Percentiles rank a stretch among this genome's conserved stretches.
Conservation (phyloP, 2,888 invertebrate genomes). For the Apeira syringaria region DNA sequence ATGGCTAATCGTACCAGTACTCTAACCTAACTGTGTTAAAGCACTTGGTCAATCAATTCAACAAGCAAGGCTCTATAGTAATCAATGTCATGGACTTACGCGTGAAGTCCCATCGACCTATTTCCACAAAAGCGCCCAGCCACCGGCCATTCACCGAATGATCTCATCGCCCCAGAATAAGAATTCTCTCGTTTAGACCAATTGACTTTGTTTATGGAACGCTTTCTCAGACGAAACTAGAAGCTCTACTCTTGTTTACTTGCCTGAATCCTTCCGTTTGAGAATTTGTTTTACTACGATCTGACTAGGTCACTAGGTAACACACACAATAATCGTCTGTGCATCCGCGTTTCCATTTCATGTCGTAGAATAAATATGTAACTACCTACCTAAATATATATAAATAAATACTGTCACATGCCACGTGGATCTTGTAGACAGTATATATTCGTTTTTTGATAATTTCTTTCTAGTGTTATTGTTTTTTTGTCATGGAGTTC, state of each 20-base stretch:
- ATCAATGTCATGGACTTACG: conserved; percentile 64
- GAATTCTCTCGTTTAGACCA: conserved; percentile 72
- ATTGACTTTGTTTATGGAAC: conserved; percentile 75
- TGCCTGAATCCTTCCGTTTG: conserved; percentile 46
- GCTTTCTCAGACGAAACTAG: conserved; percentile 68
- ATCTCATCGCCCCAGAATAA: conserved; percentile 78
- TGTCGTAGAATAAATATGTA: conserved; percentile 8
- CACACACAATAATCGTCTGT: conserved; percentile 5
- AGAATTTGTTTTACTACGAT: conserved; percentile 27
- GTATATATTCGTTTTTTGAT: no score
- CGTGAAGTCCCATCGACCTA: conserved; percentile 63
- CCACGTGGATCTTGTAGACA: no score
- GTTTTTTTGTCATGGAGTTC: no score
- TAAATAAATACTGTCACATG: no score
- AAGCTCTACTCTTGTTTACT: conserved; percentile 59
- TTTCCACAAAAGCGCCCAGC: conserved; percentile 50
- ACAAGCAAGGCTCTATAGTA: conserved; percentile 33
- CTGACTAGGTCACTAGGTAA: conserved; percentile 22
- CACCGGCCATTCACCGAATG: conserved; percentile 76
- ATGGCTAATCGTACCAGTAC: no score
- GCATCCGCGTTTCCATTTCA: conserved; percentile 10
- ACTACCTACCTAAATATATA: no score
- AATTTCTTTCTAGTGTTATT: no score
- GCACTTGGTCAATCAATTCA: conserved; percentile 29
- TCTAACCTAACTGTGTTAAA: conserved; percentile 1